Evolutionary conservation across 2,797 vertebrate genomes (phyloP).

Genomic region (Phalloptychus januarius): DNA sequence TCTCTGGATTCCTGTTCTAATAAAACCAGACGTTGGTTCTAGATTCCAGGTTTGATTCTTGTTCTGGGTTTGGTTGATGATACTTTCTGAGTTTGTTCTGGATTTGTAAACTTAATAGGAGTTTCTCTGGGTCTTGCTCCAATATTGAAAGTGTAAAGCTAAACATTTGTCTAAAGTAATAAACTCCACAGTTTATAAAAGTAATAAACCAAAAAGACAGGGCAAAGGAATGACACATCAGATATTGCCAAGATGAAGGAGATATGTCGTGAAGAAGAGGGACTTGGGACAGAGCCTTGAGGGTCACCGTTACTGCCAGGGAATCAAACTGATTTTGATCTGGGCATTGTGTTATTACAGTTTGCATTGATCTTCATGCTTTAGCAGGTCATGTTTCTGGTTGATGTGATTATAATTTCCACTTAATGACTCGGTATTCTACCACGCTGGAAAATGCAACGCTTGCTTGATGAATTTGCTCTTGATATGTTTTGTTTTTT

Average conservation of each 20-base stretch:
- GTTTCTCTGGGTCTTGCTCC: no score
- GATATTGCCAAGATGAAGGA: not conserved
- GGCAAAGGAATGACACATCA: no score
- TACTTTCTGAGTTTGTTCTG: no score
- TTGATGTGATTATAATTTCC: not conserved
- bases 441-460: not conserved
- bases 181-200: no score
- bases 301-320: not conserved
- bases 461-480: not conserved
- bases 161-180: no score
- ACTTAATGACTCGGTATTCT: not conserved
- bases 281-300: not conserved
- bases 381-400: not conserved
- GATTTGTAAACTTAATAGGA: no score
- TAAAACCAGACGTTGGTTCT: no score
- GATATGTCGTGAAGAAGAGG: not conserved
- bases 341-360: not conserved
- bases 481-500: not conserved
- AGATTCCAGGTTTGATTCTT: no score
- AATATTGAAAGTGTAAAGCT: no score
- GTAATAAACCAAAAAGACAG: no score
- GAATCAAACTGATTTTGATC: not conserved
- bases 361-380: not conserved
- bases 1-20: no score
- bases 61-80: no score